Evolutionary conservation across 2,888 invertebrate species (phyloP), one percentile per base, ranked within the genome.

Genomic region (Chymomyza caudatula): DNA sequence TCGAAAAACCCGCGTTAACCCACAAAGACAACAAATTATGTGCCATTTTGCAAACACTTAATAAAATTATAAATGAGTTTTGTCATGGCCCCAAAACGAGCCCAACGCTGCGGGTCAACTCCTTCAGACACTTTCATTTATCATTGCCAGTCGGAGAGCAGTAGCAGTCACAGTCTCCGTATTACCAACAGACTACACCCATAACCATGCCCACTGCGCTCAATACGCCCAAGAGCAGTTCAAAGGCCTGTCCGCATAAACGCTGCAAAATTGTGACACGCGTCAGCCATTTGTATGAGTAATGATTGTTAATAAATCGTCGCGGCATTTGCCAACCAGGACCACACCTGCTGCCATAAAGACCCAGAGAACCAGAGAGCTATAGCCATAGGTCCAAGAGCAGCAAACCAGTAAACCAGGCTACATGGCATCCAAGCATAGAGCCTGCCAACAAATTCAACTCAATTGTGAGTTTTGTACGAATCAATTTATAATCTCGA

Each of bases 251-350:
- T 77, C 77, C 73, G 75, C 77, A 78, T 86, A 82, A 86, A 75
- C 69, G 73, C 76, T 83, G 79, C 78, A 79, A 85, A 87, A 86
- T 81, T 81, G 82, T 85, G 86, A 87, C 86, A 86, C 87, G 86
- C 87, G 85, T 85, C 87, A 79, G 74, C 86, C 85, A 86, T 86
- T 86, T 86, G 84, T 86, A 87, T 86, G 86, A 86, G 87, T 87
- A 86, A 86, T 86, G 84, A 85, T 84, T 81, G 76, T 77, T 76
- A 86, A 86, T 85, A 87, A 87, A 87, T 85, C 85, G 74, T 69
- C 53, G 29, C 20, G 56, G 19, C 22, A 37, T 37, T 37, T 23
- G 54, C 51, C 47, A 19, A 22, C 51, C 47, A 19, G 22, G 37
- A 57, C 58, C 19, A 25, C 55, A 59, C 29, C 59, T 22, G 44